A percentile compares a stretch with the other conserved stretches of the same genome.
These are phyloP conservation scores for Steromphala cineraria DNA, from an alignment of 2,888 invertebrate species.

Conservation along the genomic window DNA sequence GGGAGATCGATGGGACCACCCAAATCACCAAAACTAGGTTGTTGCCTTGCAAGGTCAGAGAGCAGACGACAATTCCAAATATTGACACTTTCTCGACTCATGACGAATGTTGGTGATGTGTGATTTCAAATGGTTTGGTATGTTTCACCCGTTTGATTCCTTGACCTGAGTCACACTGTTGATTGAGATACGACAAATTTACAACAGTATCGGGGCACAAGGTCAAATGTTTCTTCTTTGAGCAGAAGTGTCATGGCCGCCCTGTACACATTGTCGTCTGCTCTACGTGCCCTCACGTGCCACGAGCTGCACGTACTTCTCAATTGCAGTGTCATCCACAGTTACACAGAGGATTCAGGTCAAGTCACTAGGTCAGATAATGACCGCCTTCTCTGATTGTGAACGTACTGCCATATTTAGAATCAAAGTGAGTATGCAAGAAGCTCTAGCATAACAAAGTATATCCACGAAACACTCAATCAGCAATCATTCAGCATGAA, in stretches of 20 bases:
- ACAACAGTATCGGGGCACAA: background rate
- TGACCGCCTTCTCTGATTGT: background rate
- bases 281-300: background rate
- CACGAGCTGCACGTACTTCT: background rate
- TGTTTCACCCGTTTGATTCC: background rate
- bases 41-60: background rate
- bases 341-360: background rate
- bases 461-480: too few species aligned
- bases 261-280: background rate
- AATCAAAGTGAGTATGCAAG: too few species aligned
- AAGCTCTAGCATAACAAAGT: too few species aligned
- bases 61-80: background rate
- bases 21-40: background rate
- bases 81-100: background rate
- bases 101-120: background rate
- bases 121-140: background rate
- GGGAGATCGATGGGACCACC: background rate
- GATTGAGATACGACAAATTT: background rate
- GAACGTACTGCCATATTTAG: too few species aligned
- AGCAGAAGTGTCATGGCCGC: background rate
- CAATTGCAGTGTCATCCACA: background rate
- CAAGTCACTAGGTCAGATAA: background rate
- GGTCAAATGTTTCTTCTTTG: background rate
- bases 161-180: background rate
- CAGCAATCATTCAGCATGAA: too few species aligned